These are phyloP conservation scores for Calypte anna DNA, from an alignment of 2,113 vertebrate genomes.

Conservation along the genomic window DNA sequence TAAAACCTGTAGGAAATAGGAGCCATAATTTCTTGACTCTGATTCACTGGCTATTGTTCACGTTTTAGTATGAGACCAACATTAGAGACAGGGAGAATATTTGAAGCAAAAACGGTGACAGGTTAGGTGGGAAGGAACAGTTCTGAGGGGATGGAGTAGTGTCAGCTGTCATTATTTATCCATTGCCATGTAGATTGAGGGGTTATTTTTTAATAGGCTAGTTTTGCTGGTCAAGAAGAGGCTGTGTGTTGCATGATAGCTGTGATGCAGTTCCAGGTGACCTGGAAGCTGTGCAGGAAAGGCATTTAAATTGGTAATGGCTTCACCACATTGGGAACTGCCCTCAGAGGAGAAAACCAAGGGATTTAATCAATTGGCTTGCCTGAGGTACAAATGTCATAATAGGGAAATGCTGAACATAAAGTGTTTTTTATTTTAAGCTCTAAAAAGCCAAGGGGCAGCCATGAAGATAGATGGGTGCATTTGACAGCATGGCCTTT, in stretches of 20 bases:
- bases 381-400: too few species aligned
- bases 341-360: not conserved
- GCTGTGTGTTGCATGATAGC: not conserved
- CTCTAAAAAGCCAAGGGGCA: not conserved
- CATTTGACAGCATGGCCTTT: accelerated
- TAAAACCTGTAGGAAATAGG: not conserved
- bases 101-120: not conserved
- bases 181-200: not conserved
- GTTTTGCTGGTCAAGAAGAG: not conserved
- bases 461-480: not conserved
- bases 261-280: not conserved
- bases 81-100: not conserved
- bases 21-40: not conserved
- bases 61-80: accelerated
- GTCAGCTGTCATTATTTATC: not conserved
- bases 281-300: not conserved
- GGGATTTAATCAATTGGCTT: accelerated
- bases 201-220: constrained; percentile 9
- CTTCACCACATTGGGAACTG: accelerated
- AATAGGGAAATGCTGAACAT: accelerated
- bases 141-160: not conserved
- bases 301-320: accelerated
- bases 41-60: not conserved
- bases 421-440: not conserved
- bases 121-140: not conserved